Conservation (phyloP, 2,797 vertebrate genomes). For the Halcyon badia region DNA sequence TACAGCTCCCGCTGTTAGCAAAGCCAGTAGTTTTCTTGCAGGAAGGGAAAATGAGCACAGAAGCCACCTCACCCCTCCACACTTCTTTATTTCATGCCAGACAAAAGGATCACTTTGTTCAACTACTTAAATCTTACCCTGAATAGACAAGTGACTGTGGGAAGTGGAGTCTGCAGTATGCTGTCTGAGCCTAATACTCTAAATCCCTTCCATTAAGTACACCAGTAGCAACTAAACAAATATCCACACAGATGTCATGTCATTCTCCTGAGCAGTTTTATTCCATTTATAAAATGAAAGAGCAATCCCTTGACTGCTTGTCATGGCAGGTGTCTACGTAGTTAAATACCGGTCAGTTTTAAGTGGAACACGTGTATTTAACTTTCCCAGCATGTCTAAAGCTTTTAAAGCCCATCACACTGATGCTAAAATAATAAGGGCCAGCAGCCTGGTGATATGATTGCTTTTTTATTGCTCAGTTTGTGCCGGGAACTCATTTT, state of each 20-base stretch:
- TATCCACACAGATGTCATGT: conserved; percentile 62
- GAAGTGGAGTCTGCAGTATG: conserved; percentile 17
- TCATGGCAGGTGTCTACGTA: conserved; percentile 49
- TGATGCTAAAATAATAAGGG: conserved; percentile 80
- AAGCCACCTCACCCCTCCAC: not conserved
- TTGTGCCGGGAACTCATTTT: conserved; percentile 53
- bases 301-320: conserved; percentile 54
- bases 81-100: conserved; percentile 1
- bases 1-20: not conserved
- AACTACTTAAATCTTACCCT: conserved; percentile 30
- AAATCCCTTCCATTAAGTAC: conserved; percentile 68
- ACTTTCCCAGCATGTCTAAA: conserved; percentile 75
- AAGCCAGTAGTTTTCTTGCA: not conserved
- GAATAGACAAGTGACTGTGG: conserved; percentile 21
- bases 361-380: conserved; percentile 70
- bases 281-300: conserved; percentile 67
- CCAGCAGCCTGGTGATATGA: conserved; percentile 70
- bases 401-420: conserved; percentile 76
- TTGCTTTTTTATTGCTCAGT: conserved; percentile 74
- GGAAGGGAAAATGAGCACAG: not conserved
- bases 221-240: conserved; percentile 63
- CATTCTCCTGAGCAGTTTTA: conserved; percentile 56
- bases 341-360: conserved; percentile 76
- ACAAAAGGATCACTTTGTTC: conserved; percentile 55
- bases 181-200: conserved; percentile 47